Base-by-base conservation (phyloP, 2,797 vertebrate genomes). In the Astyanax mexicanus region DNA sequence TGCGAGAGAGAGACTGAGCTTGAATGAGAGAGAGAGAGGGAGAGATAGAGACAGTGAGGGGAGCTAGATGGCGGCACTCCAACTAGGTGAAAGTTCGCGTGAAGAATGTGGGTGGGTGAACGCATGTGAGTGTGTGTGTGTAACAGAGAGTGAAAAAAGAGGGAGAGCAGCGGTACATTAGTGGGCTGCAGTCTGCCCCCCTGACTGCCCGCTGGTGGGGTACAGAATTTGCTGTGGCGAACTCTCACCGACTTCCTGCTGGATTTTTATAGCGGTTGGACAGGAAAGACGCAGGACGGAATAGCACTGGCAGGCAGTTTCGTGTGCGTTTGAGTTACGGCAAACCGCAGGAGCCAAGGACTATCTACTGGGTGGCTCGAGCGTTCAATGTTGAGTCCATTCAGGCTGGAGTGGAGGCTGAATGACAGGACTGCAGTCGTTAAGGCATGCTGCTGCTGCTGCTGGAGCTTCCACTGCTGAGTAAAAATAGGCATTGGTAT, bases 61-160 rank as follows among this genome's bases (percentile, higher is more conserved):
- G 37, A 11, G 64, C 55, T 61, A 66, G 61, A 60, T 51, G 57
- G 61, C 2, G 0, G 6, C 1, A 0, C 15, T 21, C 23, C 62
- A 40, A 49, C 52, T 67, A 12, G n/a, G 57, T 4, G 76, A 78
- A 78, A 70, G 65, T 78, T 78, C 29, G 68, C 17, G 51, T 64
- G 45, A 21, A 61, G n/a, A 17, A 4, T 49, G 51, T 54, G 42
- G 10, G 49, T n/a, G 29, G 29, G 29, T 5, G 29, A 2, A 29
- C 29, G 2, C 5, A 29, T 32, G 29, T 32, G 29, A 5, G 29
- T 32, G 44, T 40, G 72, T n/a, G 51, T 66, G 62, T n/a, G n/a
- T n/a, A n/a, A n/a, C n/a, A n/a, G n/a, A 19, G n/a, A 15, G 27
- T 17, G 21, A 38, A 40, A 9, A 15, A 45, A 25, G 6, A 8